These are phyloP conservation scores for Catocala nupta DNA, from an alignment of 2,888 invertebrate species.

Conservation along the genomic window DNA sequence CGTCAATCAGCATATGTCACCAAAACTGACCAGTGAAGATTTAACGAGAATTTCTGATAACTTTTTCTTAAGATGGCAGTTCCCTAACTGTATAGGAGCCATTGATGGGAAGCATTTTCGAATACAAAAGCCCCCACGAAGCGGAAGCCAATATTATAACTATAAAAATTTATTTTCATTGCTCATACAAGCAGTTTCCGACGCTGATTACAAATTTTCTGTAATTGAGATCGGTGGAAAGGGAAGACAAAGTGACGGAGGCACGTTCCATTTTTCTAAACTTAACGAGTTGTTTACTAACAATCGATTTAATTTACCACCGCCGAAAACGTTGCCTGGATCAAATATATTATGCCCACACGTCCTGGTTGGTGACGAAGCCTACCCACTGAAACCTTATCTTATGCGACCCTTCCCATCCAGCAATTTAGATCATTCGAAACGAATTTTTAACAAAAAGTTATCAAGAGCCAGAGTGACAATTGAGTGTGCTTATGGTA, in stretches of 20 bases:
- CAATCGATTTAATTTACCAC: constrained; percentile 27
- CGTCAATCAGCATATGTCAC: no score
- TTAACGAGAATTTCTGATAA: no score
- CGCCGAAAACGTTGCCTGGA: constrained; percentile 24
- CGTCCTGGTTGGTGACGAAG: constrained; percentile 38
- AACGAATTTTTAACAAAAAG: constrained; percentile 28
- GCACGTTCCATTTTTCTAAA: constrained; percentile 25
- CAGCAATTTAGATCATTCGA: constrained; percentile 1
- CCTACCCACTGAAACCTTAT: constrained; percentile 38
- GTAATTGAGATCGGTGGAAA: no score
- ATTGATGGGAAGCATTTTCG: no score
- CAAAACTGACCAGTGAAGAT: no score
- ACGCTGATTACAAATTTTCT: no score
- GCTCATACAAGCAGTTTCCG: no score
- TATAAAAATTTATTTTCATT: no score
- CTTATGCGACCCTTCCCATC: constrained; percentile 42
- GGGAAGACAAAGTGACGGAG: constrained; percentile 16
- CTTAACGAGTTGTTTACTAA: constrained; percentile 17
- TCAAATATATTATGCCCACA: constrained; percentile 23
- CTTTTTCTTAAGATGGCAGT: no score
- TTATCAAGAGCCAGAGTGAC: constrained; percentile 10
- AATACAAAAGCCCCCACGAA: no score
- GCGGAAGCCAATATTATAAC: no score
- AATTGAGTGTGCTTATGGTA: no score
- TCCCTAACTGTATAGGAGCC: background rate